Conservation (phyloP, 2,888 invertebrate species). For the Machimus atricapillus region DNA sequence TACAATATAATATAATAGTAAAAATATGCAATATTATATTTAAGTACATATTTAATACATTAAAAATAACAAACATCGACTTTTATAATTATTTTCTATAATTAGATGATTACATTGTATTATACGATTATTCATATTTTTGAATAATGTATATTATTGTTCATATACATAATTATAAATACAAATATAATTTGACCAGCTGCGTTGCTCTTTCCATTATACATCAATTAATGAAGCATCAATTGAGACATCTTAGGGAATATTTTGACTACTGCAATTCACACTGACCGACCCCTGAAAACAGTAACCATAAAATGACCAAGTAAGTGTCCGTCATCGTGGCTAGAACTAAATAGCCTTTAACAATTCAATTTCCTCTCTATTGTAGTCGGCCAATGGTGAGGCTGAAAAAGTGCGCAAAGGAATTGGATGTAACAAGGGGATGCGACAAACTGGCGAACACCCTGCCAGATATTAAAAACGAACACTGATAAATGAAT, state of each 20-base stretch:
- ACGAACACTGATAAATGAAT: conserved; percentile 42
- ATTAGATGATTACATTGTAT: too few relatives aligned
- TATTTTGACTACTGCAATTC: conserved; percentile 7
- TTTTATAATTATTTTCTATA: too few relatives aligned
- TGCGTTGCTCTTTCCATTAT: background rate
- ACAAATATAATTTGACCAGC: too few relatives aligned
- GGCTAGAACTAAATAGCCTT: conserved; percentile 27
- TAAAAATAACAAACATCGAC: too few relatives aligned
- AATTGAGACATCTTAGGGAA: conserved; percentile 8
- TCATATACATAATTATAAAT: too few relatives aligned
- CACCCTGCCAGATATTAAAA: conserved; percentile 42
- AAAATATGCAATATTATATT: too few relatives aligned
- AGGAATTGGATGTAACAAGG: conserved; percentile 20
- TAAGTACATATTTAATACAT: too few relatives aligned
- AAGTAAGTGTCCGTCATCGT: conserved; percentile 49
- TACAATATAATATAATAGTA: too few relatives aligned
- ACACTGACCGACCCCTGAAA: background rate
- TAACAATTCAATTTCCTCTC: conserved; percentile 46
- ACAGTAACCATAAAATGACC: conserved; percentile 49
- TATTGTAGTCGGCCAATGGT: conserved; percentile 3
- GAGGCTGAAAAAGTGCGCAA: background rate
- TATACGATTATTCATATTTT: too few relatives aligned
- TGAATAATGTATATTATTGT: too few relatives aligned
- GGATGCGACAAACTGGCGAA: conserved; percentile 43
- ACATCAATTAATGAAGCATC: conserved; percentile 26